A percentile compares a stretch with the other conserved stretches of the same genome.
phyloP scores from a whole-genome alignment of 2,888 invertebrate genomes.

The Drosophila tanythrix region DNA sequence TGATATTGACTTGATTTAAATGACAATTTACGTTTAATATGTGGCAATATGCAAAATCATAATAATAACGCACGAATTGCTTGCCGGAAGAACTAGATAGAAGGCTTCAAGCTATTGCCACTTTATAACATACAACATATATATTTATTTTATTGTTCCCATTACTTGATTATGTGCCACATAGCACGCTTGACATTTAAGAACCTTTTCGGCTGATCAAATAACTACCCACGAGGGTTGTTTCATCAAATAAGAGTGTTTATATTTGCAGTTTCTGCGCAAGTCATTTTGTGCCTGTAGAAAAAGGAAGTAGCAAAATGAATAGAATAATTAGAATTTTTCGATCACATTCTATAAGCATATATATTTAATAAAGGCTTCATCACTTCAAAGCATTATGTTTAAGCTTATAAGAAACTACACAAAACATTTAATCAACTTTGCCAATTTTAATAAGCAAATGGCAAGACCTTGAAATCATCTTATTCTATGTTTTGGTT shows the following conservation, averaged over 20 bases:
- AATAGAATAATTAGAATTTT: neutral
- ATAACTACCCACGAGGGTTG: slow-evolving; percentile 30
- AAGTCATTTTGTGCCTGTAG: neutral
- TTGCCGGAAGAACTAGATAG: slow-evolving; percentile 66
- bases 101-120: slow-evolving; percentile 47
- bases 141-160: slow-evolving; percentile 17
- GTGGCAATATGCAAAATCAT: slow-evolving; percentile 61
- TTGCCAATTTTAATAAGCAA: neutral
- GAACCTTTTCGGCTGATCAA: slow-evolving; percentile 34
- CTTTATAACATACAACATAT: slow-evolving; percentile 5
- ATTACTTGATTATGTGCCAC: slow-evolving; percentile 29
- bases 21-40: slow-evolving; percentile 70
- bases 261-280: neutral
- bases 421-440: neutral
- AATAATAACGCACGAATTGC: slow-evolving; percentile 60
- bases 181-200: slow-evolving; percentile 50
- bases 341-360: neutral
- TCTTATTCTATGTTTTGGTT: neutral
- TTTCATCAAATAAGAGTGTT: neutral
- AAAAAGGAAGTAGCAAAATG: neutral
- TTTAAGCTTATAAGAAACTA: neutral
- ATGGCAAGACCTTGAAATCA: slow-evolving; percentile 3
- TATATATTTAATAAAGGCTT: neutral
- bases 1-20: slow-evolving; percentile 60
- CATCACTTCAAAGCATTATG: neutral